Percentiles rank a stretch among this genome's conserved stretches.
Evolutionary conservation across 2,797 vertebrate species (phyloP).

Genomic region (Argentina silus): DNA sequence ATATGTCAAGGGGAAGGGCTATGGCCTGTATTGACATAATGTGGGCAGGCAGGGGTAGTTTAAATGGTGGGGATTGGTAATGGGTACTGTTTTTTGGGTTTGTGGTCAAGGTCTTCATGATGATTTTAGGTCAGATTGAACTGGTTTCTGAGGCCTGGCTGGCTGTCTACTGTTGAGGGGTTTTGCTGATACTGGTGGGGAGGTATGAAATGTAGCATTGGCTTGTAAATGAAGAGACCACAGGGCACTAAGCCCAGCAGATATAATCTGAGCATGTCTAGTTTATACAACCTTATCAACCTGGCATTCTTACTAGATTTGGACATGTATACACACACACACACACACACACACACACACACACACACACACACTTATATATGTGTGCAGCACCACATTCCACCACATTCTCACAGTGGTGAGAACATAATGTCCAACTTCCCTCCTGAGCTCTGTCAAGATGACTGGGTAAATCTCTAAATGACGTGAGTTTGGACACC

Average conservation of each 20-base stretch:
- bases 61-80: neutral
- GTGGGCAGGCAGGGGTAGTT: neutral
- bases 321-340: neutral
- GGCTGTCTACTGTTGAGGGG: neutral
- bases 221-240: neutral
- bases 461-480: neutral
- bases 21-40: too few relatives aligned
- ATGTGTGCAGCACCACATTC: neutral
- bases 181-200: slow-evolving; percentile 10
- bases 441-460: neutral
- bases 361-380: neutral
- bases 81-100: neutral
- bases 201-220: slow-evolving; percentile 26
- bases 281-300: neutral
- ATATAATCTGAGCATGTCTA: neutral
- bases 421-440: neutral
- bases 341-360: neutral
- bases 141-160: too few relatives aligned
- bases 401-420: neutral
- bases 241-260: neutral
- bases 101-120: neutral
- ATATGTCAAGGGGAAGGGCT: too few relatives aligned
- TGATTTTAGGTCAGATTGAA: too few relatives aligned
- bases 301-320: neutral
- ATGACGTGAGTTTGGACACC: neutral